A percentile compares a stretch with the other conserved stretches of the same genome.
These are phyloP conservation scores for Chymomyza costata DNA, from an alignment of 1,140 invertebrate genomes.

Conservation along the genomic window DNA sequence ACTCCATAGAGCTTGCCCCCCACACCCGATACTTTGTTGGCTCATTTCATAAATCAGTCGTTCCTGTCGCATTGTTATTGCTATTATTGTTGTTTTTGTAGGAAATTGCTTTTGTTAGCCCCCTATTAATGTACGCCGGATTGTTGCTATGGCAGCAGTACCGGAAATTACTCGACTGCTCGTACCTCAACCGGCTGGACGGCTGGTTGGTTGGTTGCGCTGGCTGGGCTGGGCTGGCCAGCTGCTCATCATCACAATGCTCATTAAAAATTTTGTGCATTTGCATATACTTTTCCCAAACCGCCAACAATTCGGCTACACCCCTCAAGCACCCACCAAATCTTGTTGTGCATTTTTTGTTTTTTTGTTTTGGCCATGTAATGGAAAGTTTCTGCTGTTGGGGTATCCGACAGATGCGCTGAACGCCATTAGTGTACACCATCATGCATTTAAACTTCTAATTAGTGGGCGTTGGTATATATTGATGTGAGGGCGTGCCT, in stretches of 20 bases:
- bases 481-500: neutral
- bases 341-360: neutral
- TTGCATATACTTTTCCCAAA: conserved; percentile 15
- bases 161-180: conserved; percentile 52
- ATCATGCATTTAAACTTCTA: conserved; percentile 59
- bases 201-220: no score
- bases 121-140: conserved; percentile 26
- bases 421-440: conserved; percentile 31
- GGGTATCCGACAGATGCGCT: neutral
- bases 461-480: conserved; percentile 39
- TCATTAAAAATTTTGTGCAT: conserved; percentile 44
- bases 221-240: neutral
- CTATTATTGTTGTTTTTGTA: conserved; percentile 32
- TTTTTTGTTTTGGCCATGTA: neutral
- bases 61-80: neutral
- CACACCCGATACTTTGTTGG: no score
- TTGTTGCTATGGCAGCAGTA: neutral
- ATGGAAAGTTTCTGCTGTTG: neutral
- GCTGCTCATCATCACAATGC: conserved; percentile 1
- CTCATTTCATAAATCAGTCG: conserved; percentile 58
- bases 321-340: no score
- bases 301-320: no score
- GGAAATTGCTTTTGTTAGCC: conserved; percentile 70
- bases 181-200: conserved; percentile 10
- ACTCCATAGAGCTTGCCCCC: no score